Evolutionary conservation across 2,888 invertebrate species (phyloP).

Genomic region (Ganaspis brasiliensis): DNA sequence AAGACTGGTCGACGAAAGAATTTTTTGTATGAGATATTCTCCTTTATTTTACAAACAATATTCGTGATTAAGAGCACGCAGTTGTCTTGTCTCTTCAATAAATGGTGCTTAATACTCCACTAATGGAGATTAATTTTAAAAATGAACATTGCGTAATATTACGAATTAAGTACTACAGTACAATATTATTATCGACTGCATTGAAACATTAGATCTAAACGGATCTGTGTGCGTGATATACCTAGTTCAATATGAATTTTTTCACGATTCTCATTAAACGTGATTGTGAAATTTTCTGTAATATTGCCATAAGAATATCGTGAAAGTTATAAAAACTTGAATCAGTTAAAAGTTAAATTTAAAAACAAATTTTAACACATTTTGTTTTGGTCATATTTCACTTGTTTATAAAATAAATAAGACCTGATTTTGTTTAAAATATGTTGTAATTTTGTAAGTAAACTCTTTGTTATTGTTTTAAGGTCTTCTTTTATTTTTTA

Average conservation of each 20-base stretch:
- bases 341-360: not conserved
- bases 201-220: slow-evolving; percentile 34
- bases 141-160: slow-evolving; percentile 19
- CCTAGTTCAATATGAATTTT: slow-evolving; percentile 39
- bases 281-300: slow-evolving; percentile 21
- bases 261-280: slow-evolving; percentile 9
- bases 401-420: not conserved
- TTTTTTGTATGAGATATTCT: slow-evolving; percentile 25
- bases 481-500: not conserved
- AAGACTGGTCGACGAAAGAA: slow-evolving; percentile 34
- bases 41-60: slow-evolving; percentile 11
- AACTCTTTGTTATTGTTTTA: not conserved
- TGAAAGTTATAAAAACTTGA: slow-evolving; percentile 5
- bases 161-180: slow-evolving; percentile 17
- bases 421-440: not conserved
- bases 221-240: slow-evolving; percentile 40
- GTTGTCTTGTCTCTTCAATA: slow-evolving; percentile 5
- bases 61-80: slow-evolving; percentile 7
- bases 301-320: slow-evolving; percentile 25
- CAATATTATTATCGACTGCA: slow-evolving; percentile 40
- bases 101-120: slow-evolving; percentile 26
- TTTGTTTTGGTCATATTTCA: no score
- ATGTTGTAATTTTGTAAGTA: not conserved
- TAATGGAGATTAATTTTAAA: slow-evolving; percentile 5
- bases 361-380: not conserved